Conservation (phyloP, 2,797 vertebrate genomes). For the Rhinogobio ventralis region DNA sequence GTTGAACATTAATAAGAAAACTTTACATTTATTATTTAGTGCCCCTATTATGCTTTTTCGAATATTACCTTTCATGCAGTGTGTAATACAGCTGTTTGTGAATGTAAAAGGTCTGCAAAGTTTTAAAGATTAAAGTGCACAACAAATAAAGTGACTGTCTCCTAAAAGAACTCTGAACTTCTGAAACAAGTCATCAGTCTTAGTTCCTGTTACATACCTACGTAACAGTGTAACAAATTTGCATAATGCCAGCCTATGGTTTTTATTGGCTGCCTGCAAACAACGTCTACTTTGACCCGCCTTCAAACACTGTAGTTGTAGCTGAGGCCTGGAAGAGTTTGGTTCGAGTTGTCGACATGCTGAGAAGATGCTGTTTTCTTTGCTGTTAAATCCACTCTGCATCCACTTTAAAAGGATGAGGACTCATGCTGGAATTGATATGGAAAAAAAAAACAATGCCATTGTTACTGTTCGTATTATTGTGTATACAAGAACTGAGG, state of each 20-base stretch:
- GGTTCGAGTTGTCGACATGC: background rate
- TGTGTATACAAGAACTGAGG: background rate
- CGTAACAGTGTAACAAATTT: background rate
- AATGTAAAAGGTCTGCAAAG: background rate
- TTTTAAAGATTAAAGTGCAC: background rate
- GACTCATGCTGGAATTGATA: background rate
- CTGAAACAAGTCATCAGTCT: background rate
- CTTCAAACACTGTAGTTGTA: background rate
- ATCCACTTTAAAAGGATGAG: background rate
- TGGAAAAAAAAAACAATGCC: background rate
- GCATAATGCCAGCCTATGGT: background rate
- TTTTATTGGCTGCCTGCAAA: background rate
- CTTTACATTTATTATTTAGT: background rate
- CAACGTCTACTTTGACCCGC: background rate
- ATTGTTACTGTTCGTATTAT: background rate
- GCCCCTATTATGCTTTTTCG: background rate
- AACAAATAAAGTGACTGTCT: background rate
- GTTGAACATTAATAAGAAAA: background rate
- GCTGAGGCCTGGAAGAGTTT: background rate
- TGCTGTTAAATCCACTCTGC: background rate
- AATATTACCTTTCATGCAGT: background rate
- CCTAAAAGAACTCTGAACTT: background rate
- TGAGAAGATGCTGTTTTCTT: background rate
- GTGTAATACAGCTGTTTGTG: background rate
- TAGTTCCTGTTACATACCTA: background rate